phyloP scores from a whole-genome alignment of 2,113 vertebrate species.

The Amblyornis subalaris region DNA sequence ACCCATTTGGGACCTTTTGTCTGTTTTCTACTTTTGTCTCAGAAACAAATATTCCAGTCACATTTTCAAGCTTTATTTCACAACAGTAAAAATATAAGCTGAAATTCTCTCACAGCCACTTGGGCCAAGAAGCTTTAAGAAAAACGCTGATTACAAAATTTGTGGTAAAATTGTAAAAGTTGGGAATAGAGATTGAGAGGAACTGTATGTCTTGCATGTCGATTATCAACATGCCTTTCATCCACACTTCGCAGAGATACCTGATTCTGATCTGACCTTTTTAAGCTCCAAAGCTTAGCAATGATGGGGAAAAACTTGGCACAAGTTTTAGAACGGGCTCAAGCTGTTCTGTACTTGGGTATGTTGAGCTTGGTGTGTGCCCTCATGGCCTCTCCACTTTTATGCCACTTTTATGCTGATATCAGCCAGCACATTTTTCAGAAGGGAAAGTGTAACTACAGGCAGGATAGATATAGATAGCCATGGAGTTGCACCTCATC shows the following conservation, averaged over 20 bases:
- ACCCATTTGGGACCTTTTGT: neutral
- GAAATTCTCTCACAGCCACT: neutral
- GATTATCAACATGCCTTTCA: neutral
- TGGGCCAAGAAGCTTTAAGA: neutral
- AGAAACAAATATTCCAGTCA: neutral
- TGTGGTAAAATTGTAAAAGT: neutral
- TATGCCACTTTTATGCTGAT: neutral
- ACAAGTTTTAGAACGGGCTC: neutral
- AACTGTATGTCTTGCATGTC: neutral
- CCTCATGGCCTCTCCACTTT: neutral
- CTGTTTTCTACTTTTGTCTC: neutral
- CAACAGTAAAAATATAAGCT: neutral
- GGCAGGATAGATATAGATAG: neutral
- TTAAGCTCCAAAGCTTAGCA: neutral
- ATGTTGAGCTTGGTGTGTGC: rapidly evolving
- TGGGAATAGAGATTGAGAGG: neutral
- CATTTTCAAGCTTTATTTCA: neutral
- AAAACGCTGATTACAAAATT: neutral
- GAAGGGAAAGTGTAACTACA: neutral
- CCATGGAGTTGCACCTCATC: neutral
- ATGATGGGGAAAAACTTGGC: neutral
- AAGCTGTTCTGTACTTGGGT: neutral
- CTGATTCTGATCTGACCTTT: neutral
- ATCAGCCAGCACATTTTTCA: neutral
- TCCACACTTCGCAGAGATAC: rapidly evolving